These are phyloP conservation scores for Silvanus unidentatus DNA, from an alignment of 2,888 invertebrate genomes.

Conservation along the genomic window DNA sequence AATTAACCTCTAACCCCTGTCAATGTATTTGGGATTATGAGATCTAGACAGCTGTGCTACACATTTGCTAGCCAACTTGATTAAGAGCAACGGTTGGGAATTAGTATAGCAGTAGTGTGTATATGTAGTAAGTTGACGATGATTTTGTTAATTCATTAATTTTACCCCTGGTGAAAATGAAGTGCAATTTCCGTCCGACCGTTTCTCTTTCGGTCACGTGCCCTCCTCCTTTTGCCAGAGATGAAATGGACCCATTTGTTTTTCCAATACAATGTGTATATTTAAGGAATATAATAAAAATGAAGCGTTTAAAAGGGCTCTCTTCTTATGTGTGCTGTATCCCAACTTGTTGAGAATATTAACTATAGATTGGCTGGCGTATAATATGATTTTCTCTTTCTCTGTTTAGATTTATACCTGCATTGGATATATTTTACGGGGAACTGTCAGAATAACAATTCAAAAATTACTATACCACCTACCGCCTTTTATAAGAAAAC, in stretches of 20 bases:
- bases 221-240: neutral
- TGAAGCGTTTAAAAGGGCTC: too few relatives aligned
- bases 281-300: too few relatives aligned
- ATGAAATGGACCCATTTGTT: too few relatives aligned
- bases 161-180: slow-evolving; percentile 29
- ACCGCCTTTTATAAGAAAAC: slow-evolving; percentile 14
- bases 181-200: slow-evolving; percentile 31
- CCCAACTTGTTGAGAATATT: too few relatives aligned
- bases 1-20: slow-evolving; percentile 44
- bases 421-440: slow-evolving; percentile 21
- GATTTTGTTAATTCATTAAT: slow-evolving; percentile 42
- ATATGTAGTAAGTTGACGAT: too few relatives aligned
- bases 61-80: slow-evolving; percentile 40
- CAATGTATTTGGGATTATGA: slow-evolving; percentile 41
- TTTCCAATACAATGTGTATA: too few relatives aligned
- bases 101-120: slow-evolving; percentile 27
- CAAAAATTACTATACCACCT: slow-evolving; percentile 23
- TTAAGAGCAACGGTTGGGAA: slow-evolving; percentile 31
- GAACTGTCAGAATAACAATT: slow-evolving; percentile 25
- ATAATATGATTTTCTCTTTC: too few relatives aligned
- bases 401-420: slow-evolving; percentile 17
- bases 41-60: slow-evolving; percentile 43
- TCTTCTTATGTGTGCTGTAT: too few relatives aligned
- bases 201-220: neutral
- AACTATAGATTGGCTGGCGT: too few relatives aligned